Percentiles rank a stretch among this genome's conserved stretches.
Evolutionary conservation across 2,888 invertebrate genomes (phyloP).

Genomic region (Dryobota labecula): DNA sequence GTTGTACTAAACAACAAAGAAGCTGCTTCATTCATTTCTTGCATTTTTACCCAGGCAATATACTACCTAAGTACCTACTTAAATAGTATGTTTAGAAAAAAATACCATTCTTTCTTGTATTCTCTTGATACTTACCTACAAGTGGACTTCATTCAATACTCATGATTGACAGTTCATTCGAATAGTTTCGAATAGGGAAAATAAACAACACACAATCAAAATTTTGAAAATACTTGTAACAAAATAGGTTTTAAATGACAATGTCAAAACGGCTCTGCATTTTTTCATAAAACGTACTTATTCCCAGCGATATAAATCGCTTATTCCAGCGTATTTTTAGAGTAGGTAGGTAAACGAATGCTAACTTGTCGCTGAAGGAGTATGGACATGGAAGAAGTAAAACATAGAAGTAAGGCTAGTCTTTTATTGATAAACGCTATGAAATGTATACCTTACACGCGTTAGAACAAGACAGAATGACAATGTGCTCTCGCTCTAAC

Average conservation of each 20-base stretch:
- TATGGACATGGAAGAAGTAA: slow-evolving; percentile 40
- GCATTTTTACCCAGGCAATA: neutral
- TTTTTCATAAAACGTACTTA: slow-evolving; percentile 11
- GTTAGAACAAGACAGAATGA: slow-evolving; percentile 37
- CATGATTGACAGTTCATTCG: slow-evolving; percentile 37
- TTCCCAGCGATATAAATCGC: no score
- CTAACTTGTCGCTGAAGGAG: slow-evolving; percentile 6
- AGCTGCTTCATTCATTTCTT: neutral
- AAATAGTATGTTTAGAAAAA: neutral
- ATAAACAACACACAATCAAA: slow-evolving; percentile 53
- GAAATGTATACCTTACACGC: slow-evolving; percentile 9
- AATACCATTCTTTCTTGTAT: neutral
- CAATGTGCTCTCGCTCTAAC: slow-evolving; percentile 73
- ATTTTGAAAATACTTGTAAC: slow-evolving; percentile 36
- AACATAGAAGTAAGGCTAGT: slow-evolving; percentile 48
- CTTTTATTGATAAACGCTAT: slow-evolving; percentile 1
- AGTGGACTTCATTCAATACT: neutral
- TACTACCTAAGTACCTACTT: neutral
- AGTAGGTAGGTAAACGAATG: slow-evolving; percentile 8
- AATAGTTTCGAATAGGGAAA: slow-evolving; percentile 47
- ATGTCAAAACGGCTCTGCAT: slow-evolving; percentile 27
- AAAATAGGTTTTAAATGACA: slow-evolving; percentile 21
- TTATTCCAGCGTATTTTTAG: neutral
- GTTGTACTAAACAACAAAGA: neutral
- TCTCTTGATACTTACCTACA: no score